Evolutionary conservation across 1,140 invertebrate genomes (phyloP).

Genomic region (Apis cerana): DNA sequence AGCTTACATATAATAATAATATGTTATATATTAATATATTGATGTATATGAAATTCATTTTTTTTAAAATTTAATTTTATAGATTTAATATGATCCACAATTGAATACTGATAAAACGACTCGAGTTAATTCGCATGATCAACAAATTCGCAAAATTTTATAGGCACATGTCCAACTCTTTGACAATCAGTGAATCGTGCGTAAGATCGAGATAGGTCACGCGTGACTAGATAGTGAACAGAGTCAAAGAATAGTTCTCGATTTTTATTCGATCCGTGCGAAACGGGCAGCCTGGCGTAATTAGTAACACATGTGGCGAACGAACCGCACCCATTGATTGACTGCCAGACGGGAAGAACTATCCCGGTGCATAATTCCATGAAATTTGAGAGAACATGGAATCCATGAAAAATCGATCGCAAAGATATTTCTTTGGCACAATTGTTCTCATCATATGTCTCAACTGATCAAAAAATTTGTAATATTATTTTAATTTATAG

Average conservation of each 20-base stretch:
- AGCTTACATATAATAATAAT: too few relatives aligned
- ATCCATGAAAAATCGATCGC: neutral
- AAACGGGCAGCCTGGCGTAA: conserved; percentile 61
- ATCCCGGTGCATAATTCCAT: neutral
- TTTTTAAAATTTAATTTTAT: too few relatives aligned
- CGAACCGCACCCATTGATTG: conserved; percentile 59
- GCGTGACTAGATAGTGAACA: conserved; percentile 49
- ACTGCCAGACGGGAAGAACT: conserved; percentile 31
- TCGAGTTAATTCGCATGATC: too few relatives aligned
- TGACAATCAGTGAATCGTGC: conserved; percentile 35
- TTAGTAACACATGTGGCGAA: conserved; percentile 71
- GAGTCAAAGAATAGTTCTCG: conserved; percentile 27
- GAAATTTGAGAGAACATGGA: neutral
- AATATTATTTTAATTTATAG: neutral
- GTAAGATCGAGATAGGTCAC: conserved; percentile 52
- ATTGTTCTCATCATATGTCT: neutral
- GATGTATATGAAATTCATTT: too few relatives aligned
- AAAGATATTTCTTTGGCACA: neutral
- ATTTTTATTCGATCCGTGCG: conserved; percentile 46
- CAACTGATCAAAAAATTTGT: neutral
- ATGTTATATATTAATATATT: too few relatives aligned
- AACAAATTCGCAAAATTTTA: conserved; percentile 8
- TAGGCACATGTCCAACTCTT: neutral
- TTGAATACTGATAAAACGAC: too few relatives aligned
- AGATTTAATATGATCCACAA: too few relatives aligned